These are phyloP conservation scores for Protosalanx chinensis DNA, from an alignment of 2,797 vertebrate genomes.

Conservation along the genomic window DNA sequence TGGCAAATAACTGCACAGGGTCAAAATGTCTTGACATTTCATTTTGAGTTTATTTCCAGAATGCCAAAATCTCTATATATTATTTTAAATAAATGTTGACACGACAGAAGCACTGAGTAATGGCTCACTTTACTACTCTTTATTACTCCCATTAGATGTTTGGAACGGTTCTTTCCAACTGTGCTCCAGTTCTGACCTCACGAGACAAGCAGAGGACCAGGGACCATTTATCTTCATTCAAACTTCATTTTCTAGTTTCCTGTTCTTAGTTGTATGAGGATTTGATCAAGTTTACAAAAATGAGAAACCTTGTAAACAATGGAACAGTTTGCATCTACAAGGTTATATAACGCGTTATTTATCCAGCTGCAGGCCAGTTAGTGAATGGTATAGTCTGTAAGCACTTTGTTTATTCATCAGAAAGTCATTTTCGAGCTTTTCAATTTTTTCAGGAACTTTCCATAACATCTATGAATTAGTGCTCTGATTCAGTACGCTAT, in stretches of 20 bases:
- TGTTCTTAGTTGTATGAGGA: constrained; percentile 7
- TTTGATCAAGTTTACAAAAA: constrained; percentile 3
- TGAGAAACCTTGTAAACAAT: constrained; percentile 1
- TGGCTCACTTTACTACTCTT: constrained; percentile 18
- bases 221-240: constrained; percentile 16
- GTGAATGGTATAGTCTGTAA: background rate
- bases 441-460: constrained; percentile 45
- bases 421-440: constrained; percentile 44
- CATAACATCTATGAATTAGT: constrained; percentile 14
- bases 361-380: constrained; percentile 2
- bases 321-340: constrained; percentile 8
- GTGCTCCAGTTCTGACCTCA: constrained; percentile 9
- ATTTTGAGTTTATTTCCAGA: background rate
- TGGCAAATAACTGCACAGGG: background rate
- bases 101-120: constrained; percentile 22
- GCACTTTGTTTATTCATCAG: constrained; percentile 32
- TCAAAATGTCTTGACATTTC: background rate
- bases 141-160: constrained; percentile 18
- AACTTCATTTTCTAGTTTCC: constrained; percentile 19
- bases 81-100: constrained; percentile 20
- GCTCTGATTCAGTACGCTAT: background rate
- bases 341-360: constrained; percentile 17
- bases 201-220: constrained; percentile 10
- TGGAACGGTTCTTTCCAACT: constrained; percentile 5
- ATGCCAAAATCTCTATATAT: constrained; percentile 11